phyloP scores from a whole-genome alignment of 2,113 vertebrate genomes.

The Petaurus breviceps region DNA sequence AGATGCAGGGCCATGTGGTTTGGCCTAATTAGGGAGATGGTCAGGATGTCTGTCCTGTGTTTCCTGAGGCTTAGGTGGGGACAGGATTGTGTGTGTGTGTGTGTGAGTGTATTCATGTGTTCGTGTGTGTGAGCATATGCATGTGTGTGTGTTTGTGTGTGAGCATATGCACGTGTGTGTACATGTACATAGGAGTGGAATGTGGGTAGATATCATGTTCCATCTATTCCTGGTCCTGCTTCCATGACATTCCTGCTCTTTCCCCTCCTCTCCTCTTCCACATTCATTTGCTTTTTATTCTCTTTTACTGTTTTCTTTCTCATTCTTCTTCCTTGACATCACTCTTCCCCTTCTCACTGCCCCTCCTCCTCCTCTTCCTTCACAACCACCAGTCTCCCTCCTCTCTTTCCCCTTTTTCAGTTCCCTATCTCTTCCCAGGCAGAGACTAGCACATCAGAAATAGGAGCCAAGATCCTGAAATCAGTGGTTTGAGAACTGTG shows the following conservation, averaged over 20 bases:
- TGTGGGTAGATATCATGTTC: not conserved
- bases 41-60: not conserved
- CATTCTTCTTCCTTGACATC: not conserved
- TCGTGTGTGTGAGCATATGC: too few relatives aligned
- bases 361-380: not conserved
- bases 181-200: rapidly evolving
- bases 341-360: not conserved
- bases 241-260: not conserved
- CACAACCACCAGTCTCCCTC: not conserved
- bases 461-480: not conserved
- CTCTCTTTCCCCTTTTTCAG: not conserved
- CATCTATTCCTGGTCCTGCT: not conserved
- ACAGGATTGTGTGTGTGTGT: not conserved
- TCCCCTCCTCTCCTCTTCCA: not conserved
- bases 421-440: not conserved
- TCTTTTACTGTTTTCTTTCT: not conserved
- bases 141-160: too few relatives aligned
- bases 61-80: not conserved
- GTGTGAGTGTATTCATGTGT: too few relatives aligned
- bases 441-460: not conserved
- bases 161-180: not conserved
- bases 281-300: not conserved
- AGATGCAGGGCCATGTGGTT: not conserved
- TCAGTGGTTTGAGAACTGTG: not conserved
- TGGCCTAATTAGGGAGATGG: not conserved